Base-by-base conservation (phyloP, 2,888 invertebrate species). In the Trachelus iudaicus region DNA sequence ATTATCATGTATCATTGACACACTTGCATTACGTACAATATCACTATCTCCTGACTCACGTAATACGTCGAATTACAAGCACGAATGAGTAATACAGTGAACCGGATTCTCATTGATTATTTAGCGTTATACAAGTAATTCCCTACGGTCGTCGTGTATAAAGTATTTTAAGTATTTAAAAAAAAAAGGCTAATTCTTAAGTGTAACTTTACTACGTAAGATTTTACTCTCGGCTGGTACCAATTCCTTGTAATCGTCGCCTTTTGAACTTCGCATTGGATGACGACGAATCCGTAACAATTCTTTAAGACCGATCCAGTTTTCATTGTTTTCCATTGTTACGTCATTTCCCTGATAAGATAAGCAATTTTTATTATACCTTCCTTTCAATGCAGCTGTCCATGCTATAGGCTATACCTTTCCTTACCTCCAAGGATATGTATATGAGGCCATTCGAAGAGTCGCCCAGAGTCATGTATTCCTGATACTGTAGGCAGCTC, bases 401-500 rank as follows among this genome's bases (percentile, higher is more conserved):
- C 35, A 3, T 35, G 1, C 35, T 12, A 73, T 37, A 74, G 56
- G 12, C 69, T n/a, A 34, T 34, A 23, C 2, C 56, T 56, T 6
- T 75, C 3, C 35, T 79, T 82, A 86, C 87, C 83, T 86, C 82
- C 34, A 86, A 6, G 15, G 76, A 73, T 1, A 85, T 73, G 76
- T 84, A 73, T 34, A 87, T 73, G 4, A 87, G 81, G 4, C 86
- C 87, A 79, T 35, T 81, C 68, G 69, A 81, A 0, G 34, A 74
- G 74, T 86, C 85, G n/a, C 84, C 82, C 12, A 86, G 76, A 69
- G 85, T 76, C 82, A 87, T 83, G 35, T 85, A 85, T 56, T 76
- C 83, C 77, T 90, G 90, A 81, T 90, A 87, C 35, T 81, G 79
- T 31, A 90, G 69, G n/a, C 87, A 87, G 12, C 81, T 79, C 37